Evolutionary conservation across 2,113 vertebrate species (phyloP).

Genomic region (Corvus moneduloides): DNA sequence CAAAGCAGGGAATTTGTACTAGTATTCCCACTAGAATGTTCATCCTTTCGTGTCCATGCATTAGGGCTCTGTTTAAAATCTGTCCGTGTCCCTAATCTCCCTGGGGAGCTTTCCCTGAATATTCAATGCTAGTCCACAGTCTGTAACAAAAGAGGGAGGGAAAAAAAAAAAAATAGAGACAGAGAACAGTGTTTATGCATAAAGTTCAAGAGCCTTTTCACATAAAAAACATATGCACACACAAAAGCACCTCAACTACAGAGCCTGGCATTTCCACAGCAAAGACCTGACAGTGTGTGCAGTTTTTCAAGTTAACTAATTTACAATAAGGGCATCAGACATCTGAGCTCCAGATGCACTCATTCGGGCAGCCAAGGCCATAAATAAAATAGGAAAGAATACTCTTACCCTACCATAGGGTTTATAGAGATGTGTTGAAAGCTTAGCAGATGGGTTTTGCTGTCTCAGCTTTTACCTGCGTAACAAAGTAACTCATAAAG

Average conservation of each 20-base stretch:
- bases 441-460: not conserved
- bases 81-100: constrained; percentile 48
- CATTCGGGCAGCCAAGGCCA: not conserved
- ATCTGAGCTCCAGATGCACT: constrained; percentile 51
- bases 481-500: not conserved
- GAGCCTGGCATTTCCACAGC: constrained; percentile 22
- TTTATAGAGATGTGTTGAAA: not conserved
- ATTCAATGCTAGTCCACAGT: constrained; percentile 16
- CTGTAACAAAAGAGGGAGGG: not conserved
- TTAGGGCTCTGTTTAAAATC: constrained; percentile 51
- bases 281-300: not conserved
- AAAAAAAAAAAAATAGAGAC: accelerated
- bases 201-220: constrained; percentile 23
- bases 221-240: not conserved
- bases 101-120: constrained; percentile 43
- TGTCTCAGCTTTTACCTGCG: constrained; percentile 29
- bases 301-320: constrained; percentile 16
- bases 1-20: constrained; percentile 18
- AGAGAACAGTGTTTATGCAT: not conserved
- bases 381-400: constrained; percentile 30
- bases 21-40: constrained; percentile 36
- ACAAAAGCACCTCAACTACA: not conserved
- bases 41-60: constrained; percentile 27
- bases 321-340: not conserved
- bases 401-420: not conserved